phyloP scores from a whole-genome alignment of 2,888 invertebrate species.

The Blastobasis lacticolella region DNA sequence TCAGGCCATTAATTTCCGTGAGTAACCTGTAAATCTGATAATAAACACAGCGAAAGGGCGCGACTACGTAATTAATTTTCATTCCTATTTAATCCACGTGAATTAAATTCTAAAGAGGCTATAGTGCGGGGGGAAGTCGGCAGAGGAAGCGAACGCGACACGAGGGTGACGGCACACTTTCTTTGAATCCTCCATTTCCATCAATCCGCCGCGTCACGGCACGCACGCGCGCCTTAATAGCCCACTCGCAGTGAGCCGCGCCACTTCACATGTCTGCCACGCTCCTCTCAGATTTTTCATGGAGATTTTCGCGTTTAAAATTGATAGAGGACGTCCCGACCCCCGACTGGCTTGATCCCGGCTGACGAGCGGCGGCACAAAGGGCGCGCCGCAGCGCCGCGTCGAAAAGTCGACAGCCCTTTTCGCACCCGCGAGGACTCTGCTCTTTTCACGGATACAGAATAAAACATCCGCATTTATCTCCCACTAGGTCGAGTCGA shows the following conservation, averaged over 20 bases:
- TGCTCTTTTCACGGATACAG: no score
- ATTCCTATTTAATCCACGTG: not conserved
- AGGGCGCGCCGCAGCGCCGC: slow-evolving; percentile 1
- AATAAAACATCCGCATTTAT: not conserved
- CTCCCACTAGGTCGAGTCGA: not conserved
- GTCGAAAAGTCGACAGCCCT: no score
- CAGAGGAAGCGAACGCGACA: slow-evolving; percentile 22
- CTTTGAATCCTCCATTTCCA: slow-evolving; percentile 45
- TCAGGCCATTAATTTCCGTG: slow-evolving; percentile 9
- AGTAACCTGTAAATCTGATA: slow-evolving; percentile 7
- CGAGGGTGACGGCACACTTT: slow-evolving; percentile 37
- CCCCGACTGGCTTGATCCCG: slow-evolving; percentile 22
- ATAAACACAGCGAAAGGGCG: slow-evolving; percentile 1
- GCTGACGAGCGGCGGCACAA: slow-evolving; percentile 3
- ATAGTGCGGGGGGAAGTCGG: slow-evolving; percentile 14
- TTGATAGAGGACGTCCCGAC: slow-evolving; percentile 35
- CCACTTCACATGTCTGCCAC: slow-evolving; percentile 45
- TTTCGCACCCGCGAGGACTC: no score
- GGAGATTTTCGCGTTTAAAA: slow-evolving; percentile 40
- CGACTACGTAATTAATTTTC: slow-evolving; percentile 4
- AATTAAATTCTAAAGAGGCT: no score
- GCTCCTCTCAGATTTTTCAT: slow-evolving; percentile 45
- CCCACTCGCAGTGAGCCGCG: slow-evolving; percentile 24
- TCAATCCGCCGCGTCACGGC: slow-evolving; percentile 47
- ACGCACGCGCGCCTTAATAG: slow-evolving; percentile 36